phyloP scores from a whole-genome alignment of 2,888 invertebrate species.

The Anaspis maculata region DNA sequence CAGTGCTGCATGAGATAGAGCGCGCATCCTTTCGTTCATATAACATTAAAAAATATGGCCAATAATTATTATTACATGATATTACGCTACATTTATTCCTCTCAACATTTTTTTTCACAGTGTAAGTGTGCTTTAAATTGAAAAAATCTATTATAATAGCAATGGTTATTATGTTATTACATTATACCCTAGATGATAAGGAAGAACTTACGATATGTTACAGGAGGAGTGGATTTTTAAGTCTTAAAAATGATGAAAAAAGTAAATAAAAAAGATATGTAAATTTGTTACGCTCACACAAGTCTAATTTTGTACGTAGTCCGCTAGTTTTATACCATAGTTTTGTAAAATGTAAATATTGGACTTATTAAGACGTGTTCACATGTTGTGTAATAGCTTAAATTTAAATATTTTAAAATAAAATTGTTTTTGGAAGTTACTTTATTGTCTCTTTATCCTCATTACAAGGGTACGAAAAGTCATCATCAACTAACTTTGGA shows the following conservation, averaged over 20 bases:
- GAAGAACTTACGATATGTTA: conserved; percentile 23
- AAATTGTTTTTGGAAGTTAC: conserved; percentile 24
- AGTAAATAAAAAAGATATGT: conserved; percentile 28
- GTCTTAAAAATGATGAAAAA: conserved; percentile 19
- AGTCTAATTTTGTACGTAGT: conserved; percentile 48
- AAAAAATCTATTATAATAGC: conserved; percentile 10
- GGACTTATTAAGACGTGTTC: conserved; percentile 32
- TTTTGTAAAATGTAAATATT: conserved; percentile 45
- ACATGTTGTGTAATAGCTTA: conserved; percentile 36
- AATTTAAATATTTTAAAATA: conserved; percentile 34
- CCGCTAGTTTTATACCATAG: conserved; percentile 51
- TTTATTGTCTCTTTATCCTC: too few species aligned
- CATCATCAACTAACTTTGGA: conserved; percentile 3
- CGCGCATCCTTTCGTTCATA: too few species aligned
- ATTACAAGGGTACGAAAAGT: conserved; percentile 6
- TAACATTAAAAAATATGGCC: conserved; percentile 12
- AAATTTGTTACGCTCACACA: conserved; percentile 38
- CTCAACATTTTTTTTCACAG: conserved; percentile 14
- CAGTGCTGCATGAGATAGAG: too few species aligned
- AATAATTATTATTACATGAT: conserved; percentile 7
- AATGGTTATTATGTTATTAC: conserved; percentile 13
- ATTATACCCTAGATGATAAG: conserved; percentile 10
- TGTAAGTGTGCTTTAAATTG: conserved; percentile 19
- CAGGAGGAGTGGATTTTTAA: conserved; percentile 27
- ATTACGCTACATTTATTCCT: too few species aligned